phyloP scores from a whole-genome alignment of 2,888 invertebrate species.

The Drosophila monieri region DNA sequence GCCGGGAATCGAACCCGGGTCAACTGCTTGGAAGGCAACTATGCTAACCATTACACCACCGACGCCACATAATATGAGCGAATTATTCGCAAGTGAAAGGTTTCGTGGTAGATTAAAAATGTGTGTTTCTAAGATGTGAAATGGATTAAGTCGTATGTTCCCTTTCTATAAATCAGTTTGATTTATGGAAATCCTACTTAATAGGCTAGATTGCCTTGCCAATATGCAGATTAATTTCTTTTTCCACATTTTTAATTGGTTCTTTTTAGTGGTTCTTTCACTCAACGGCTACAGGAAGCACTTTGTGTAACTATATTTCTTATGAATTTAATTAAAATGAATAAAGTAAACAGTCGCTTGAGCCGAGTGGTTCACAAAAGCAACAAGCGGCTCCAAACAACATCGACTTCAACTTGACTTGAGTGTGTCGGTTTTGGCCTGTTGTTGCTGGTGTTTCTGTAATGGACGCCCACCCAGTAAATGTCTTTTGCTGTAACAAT shows the following conservation, averaged over 20 bases:
- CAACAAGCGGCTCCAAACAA: constrained; percentile 30
- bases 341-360: constrained; percentile 29
- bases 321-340: constrained; percentile 47
- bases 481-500: constrained; percentile 72
- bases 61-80: constrained; percentile 57
- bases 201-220: constrained; percentile 20
- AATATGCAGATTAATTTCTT: constrained; percentile 28
- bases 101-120: background rate
- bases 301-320: constrained; percentile 41
- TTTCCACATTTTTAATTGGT: constrained; percentile 34
- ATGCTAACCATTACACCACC: constrained; percentile 83
- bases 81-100: background rate
- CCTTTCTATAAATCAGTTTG: background rate
- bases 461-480: constrained; percentile 61
- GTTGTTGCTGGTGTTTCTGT: constrained; percentile 29
- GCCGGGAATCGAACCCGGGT: constrained; percentile 83
- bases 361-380: constrained; percentile 28
- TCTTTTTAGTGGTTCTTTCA: constrained; percentile 28
- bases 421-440: constrained; percentile 28
- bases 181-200: constrained; percentile 17
- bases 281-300: constrained; percentile 38
- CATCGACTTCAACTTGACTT: constrained; percentile 49
- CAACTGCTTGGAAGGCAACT: constrained; percentile 84
- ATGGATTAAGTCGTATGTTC: background rate
- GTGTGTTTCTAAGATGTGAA: background rate